Base-by-base conservation (phyloP, 2,113 vertebrate species). In the Phylloscopus trochilus region DNA sequence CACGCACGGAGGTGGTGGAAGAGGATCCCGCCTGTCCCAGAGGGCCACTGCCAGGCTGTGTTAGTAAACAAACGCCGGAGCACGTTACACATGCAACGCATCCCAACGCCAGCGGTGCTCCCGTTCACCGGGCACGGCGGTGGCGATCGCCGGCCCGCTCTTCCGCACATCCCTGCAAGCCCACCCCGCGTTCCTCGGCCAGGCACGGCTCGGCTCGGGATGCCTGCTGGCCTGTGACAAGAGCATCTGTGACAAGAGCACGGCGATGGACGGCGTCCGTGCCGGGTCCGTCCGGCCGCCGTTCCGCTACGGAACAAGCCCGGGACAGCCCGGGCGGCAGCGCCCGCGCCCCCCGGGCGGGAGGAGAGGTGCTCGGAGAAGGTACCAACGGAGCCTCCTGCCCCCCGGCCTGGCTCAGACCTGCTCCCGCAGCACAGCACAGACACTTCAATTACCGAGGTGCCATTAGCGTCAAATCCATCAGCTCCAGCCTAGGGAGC, bases 61-160 rank as follows among this genome's bases (percentile, higher is more conserved):
- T 79, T 86, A 73, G 93, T 94, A 95, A 97, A 95, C 95, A 92
- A 83, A 94, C 26, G 55, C 75, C 72, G 1, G n/a, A 76, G 89
- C 75, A 52, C 8, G 46, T 51, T 74, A 83, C 79, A 43, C 88
- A 52, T 5, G n/a, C 70, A 11, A 18, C 28, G 5, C 63, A 20
- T 13, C 46, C 52, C 27, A 77, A 77, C 9, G 20, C 68, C 47
- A 8, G 11, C 31, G 10, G 31, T 9, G 72, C 70, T 88, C 22
- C 86, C 4, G 31, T 27, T 11, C 28, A 56, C 49, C 3, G 11
- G 63, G 41, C 49, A 33, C 7, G 1, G 73, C 2, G 6, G 13
- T 3, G 16, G 6, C 22, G 3, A 64, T 31, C 6, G 4, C 15
- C 8, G 11, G 31, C 43, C 43, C 6, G 6, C 12, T 11, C 15